Evolutionary conservation across 2,113 vertebrate species (phyloP).

Genomic region (Pteronura brasiliensis): DNA sequence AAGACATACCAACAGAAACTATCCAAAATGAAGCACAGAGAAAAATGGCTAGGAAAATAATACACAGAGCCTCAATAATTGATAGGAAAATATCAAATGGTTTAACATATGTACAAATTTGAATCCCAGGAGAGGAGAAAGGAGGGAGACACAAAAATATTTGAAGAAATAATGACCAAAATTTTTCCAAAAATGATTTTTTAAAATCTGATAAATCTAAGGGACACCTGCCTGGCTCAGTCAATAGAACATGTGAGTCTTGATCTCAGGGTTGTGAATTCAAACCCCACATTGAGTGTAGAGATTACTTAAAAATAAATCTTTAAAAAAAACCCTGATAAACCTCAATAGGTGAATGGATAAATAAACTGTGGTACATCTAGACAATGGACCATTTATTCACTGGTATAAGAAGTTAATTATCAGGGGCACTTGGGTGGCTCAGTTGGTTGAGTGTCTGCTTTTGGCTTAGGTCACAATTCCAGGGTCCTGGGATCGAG

Average conservation of each 20-base stretch:
- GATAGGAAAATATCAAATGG: background rate
- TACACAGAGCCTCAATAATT: background rate
- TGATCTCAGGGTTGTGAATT: background rate
- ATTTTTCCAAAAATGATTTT: background rate
- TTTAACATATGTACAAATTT: background rate
- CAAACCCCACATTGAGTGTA: background rate
- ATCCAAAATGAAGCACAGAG: slow-evolving; percentile 22
- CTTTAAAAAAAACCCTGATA: background rate
- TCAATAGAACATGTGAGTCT: background rate
- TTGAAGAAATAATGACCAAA: slow-evolving; percentile 19
- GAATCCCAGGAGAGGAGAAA: slow-evolving; percentile 16
- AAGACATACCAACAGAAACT: slow-evolving; percentile 7
- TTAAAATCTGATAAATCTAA: background rate
- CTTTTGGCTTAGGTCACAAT: no score
- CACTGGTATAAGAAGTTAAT: background rate
- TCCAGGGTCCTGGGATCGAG: no score
- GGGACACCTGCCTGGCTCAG: background rate
- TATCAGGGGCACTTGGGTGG: background rate
- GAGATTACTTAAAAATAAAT: background rate
- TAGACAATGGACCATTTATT: background rate
- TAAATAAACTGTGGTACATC: background rate
- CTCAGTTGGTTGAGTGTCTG: no score
- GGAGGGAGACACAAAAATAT: background rate
- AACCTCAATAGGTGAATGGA: background rate
- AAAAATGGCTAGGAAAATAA: slow-evolving; percentile 14